Evolutionary conservation across 2,888 invertebrate species (phyloP), one percentile per base, ranked within the genome.

Genomic region (Polia nebulosa): DNA sequence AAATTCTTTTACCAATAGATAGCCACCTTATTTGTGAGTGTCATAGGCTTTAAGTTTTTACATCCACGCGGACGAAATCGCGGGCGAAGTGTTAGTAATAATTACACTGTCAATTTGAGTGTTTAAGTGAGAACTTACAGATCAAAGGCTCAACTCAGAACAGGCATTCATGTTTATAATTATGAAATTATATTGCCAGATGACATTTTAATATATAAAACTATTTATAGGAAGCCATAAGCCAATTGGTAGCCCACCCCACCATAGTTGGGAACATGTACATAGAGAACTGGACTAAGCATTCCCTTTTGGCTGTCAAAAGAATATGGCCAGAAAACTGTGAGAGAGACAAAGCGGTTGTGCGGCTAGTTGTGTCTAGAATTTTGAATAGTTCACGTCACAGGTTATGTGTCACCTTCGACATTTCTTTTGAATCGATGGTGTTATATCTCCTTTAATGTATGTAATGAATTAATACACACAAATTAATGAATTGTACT

Each of bases 221-320:
- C n/a, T 27, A 78, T 73, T 60, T 39, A 45, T 49, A 49, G 6
- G n/a, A n/a, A 17, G 45, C 5, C n/a, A n/a, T 51, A 7, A 32
- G 32, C 17, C 17, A 51, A 29, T 41, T 29, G 47, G 13, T 39
- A 20, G 41, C 13, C n/a, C 39, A 55, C 11, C 22, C 15, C 36
- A 22, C 22, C 15, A 15, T 15, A 15, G 20, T 41, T 5, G 39
- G 15, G 6, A 27, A 27, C 25, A 8, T n/a, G n/a, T 2, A n/a
- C 27, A 49, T 27, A 27, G 29, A 13, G 11, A 51, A 29, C 11
- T 20, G 11, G 29, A n/a, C 13, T 51, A 5, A 29, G 51, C 29
- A 5, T 17, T 17, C 25, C 7, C 6, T 17, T 49, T 3, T 27
- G 47, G 25, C 17, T 49, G 7, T 27, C 1, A 27, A 25, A 3